Percentiles rank a stretch among this genome's conserved stretches.
phyloP scores from a whole-genome alignment of 2,797 vertebrate species.

The Sebastes trivittatus region DNA sequence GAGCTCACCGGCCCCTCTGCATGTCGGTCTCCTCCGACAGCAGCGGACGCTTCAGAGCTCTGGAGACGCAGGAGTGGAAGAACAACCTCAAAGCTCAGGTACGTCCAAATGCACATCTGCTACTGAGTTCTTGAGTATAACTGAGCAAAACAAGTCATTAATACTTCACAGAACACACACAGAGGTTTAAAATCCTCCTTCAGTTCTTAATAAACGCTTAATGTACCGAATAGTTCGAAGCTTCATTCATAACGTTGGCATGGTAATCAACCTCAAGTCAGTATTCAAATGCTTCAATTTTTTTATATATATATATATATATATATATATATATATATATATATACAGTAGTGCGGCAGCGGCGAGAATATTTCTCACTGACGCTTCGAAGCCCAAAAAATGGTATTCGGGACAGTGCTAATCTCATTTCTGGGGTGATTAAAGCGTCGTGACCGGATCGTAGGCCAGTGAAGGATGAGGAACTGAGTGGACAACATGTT shows the following conservation, averaged over 20 bases:
- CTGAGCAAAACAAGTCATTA: background rate
- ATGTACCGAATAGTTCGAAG: too few relatives aligned
- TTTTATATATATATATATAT: too few relatives aligned
- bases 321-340: too few relatives aligned
- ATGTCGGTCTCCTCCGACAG: slow-evolving; percentile 81
- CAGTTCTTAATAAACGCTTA: too few relatives aligned
- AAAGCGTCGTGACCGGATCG: background rate
- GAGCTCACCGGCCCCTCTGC: slow-evolving; percentile 77
- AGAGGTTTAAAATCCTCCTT: background rate
- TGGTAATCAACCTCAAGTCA: too few relatives aligned
- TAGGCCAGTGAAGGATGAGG: background rate
- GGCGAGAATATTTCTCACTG: too few relatives aligned
- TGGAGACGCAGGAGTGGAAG: slow-evolving; percentile 82
- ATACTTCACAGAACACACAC: background rate
- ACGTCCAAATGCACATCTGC: background rate
- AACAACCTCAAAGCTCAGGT: slow-evolving; percentile 86
- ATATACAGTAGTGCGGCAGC: too few relatives aligned
- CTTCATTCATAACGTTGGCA: too few relatives aligned
- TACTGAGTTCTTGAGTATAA: too few relatives aligned
- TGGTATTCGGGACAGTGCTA: rapidly evolving
- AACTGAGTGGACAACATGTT: background rate
- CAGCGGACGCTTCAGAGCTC: slow-evolving; percentile 76
- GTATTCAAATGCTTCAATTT: too few relatives aligned
- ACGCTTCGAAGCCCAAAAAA: rapidly evolving
- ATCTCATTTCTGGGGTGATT: background rate